Evolutionary conservation across 2,888 invertebrate genomes (phyloP), one percentile per base, ranked within the genome.

Genomic region (Calliopum simillimum): DNA sequence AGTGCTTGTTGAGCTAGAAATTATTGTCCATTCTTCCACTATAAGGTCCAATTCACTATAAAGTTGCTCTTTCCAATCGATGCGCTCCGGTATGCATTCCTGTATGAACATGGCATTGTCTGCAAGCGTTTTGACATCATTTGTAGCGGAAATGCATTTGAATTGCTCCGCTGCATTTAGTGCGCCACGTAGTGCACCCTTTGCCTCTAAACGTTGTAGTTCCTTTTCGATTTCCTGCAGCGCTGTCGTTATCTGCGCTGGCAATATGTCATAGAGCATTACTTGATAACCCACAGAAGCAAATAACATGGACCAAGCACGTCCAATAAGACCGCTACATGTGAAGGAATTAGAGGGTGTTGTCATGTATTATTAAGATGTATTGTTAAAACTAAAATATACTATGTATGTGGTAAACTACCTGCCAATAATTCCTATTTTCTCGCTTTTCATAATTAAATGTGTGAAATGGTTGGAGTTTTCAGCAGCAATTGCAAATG

Each of bases 281-380:
- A 98, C 98, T 79, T 92, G 89, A 86, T 97, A 98, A 4, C 97
- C 98, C 3, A 92, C 95, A 11, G 94, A 91, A 0, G 96, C 96
- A 85, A 98, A 99, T 41, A 98, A 88, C 96, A 98, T 96, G 0
- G 98, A 94, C 97, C 97, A 99, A 82, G 97, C 97, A 68, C 96
- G 90, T 1, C 98, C 99, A 78, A 99, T 98, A 67, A 98, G 88
- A 11, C 99, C 99, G 84, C 98, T 98, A 47, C 47, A 8, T 33
- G 14, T 1, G 51, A 13, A 44, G 13, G 3, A n/a, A 11, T 41
- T 21, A 4, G 5, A 19, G 2, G n/a, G n/a, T n/a, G 12, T n/a
- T 53, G 19, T 3, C 21, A 19, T 16, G 23, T n/a, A 49, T 6
- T 49, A 19, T 49, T 16, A 2, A 16, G 21, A 58, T 23, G 14